A percentile compares a stretch with the other conserved stretches of the same genome.
phyloP scores from a whole-genome alignment of 1,140 invertebrate species.

The Lepidurus couesii region DNA sequence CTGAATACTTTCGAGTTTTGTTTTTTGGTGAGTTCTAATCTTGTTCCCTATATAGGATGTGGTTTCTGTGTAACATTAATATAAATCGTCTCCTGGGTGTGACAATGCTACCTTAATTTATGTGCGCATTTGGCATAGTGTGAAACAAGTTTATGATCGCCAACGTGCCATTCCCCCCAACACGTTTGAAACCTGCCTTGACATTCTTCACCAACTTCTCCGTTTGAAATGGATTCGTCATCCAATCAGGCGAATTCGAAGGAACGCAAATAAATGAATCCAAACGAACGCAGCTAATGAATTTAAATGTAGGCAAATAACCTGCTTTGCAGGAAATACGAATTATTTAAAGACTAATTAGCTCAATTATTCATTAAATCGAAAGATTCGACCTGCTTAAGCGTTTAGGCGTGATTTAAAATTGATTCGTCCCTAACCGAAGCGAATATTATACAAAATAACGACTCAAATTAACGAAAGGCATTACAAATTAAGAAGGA shows the following conservation, averaged over 20 bases:
- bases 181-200: background rate
- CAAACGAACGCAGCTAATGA: too few relatives aligned
- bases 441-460: too few relatives aligned
- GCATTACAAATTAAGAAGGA: too few relatives aligned
- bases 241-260: background rate
- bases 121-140: slow-evolving; percentile 8
- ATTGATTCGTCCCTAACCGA: too few relatives aligned
- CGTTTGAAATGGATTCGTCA: slow-evolving; percentile 15
- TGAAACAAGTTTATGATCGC: slow-evolving; percentile 22
- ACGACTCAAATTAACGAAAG: too few relatives aligned
- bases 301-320: too few relatives aligned
- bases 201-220: slow-evolving; percentile 3
- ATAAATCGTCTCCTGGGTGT: background rate
- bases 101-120: slow-evolving; percentile 16
- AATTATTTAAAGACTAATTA: too few relatives aligned
- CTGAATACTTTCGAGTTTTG: background rate
- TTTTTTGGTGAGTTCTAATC: background rate
- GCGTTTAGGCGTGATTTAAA: too few relatives aligned
- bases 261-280: too few relatives aligned
- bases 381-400: too few relatives aligned
- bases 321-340: too few relatives aligned
- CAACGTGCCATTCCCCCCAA: background rate
- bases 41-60: background rate
- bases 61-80: slow-evolving; percentile 1
- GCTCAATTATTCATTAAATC: too few relatives aligned